These are phyloP conservation scores for Acanthisitta chloris DNA, from an alignment of 2,113 vertebrate genomes.

Conservation along the genomic window DNA sequence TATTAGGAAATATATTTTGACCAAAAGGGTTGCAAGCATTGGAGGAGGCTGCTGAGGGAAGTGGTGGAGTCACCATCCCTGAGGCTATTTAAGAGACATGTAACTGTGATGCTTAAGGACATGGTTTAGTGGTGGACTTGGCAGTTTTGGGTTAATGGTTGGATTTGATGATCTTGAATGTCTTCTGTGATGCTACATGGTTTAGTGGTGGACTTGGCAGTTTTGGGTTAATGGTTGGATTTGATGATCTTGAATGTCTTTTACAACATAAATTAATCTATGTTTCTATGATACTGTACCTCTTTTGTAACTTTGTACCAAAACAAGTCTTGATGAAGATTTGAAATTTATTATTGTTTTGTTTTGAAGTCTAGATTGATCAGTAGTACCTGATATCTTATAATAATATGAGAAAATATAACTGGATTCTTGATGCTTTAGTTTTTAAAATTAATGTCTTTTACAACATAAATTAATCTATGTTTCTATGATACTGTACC, in stretches of 20 bases:
- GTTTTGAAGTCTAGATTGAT: not conserved
- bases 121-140: not conserved
- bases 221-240: not conserved
- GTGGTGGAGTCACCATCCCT: not conserved
- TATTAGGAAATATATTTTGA: not conserved
- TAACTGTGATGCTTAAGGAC: not conserved
- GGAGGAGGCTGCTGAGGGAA: not conserved
- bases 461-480: no score
- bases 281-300: not conserved
- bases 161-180: not conserved
- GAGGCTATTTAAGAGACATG: not conserved
- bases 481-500: no score
- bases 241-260: not conserved
- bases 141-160: not conserved
- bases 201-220: not conserved
- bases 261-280: not conserved
- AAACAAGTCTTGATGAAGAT: not conserved
- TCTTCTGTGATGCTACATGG: not conserved
- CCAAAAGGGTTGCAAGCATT: not conserved
- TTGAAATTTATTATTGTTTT: not conserved
- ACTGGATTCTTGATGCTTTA: not conserved
- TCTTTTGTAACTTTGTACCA: not conserved
- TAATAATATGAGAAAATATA: not conserved
- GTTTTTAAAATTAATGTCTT: not conserved
- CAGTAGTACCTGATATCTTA: not conserved